These are phyloP conservation scores for Eupelmus urozonus DNA, from an alignment of 2,888 invertebrate species.

Conservation along the genomic window DNA sequence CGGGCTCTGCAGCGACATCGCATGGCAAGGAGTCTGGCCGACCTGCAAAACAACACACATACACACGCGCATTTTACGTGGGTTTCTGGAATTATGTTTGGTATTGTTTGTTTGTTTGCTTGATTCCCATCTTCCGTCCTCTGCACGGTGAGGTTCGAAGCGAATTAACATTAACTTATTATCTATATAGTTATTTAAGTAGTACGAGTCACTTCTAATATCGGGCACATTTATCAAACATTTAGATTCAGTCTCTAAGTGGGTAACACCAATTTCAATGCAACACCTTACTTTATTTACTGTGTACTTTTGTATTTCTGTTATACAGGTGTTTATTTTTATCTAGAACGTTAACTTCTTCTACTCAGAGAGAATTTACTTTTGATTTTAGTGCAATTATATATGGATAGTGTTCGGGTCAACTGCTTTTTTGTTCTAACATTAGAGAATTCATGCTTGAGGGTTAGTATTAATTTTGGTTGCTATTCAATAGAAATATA, in stretches of 20 bases:
- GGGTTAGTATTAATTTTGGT: too few relatives aligned
- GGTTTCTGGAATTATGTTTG: not conserved
- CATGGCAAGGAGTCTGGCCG: conserved; percentile 76
- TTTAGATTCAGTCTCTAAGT: conserved; percentile 44
- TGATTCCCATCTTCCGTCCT: conserved; percentile 33
- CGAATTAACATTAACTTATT: conserved; percentile 5
- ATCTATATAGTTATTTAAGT: conserved; percentile 30
- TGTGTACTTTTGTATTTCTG: conserved; percentile 11
- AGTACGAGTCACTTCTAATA: conserved; percentile 37
- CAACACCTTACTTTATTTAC: conserved; percentile 20
- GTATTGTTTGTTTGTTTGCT: conserved; percentile 28
- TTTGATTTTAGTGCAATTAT: too few relatives aligned
- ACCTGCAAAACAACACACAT: conserved; percentile 75
- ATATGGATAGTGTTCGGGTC: too few relatives aligned
- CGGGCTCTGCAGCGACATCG: conserved; percentile 79
- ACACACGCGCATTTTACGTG: conserved; percentile 62
- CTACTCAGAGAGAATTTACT: too few relatives aligned
- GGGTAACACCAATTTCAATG: conserved; percentile 37
- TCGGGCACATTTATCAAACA: conserved; percentile 47
- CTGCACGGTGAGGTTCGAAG: conserved; percentile 13
- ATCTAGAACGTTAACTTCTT: too few relatives aligned
- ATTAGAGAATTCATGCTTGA: too few relatives aligned
- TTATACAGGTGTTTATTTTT: too few relatives aligned
- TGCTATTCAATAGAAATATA: too few relatives aligned
- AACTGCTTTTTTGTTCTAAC: too few relatives aligned